Evolutionary conservation across 2,113 vertebrate species (phyloP).

Genomic region (Corythaixoides concolor): DNA sequence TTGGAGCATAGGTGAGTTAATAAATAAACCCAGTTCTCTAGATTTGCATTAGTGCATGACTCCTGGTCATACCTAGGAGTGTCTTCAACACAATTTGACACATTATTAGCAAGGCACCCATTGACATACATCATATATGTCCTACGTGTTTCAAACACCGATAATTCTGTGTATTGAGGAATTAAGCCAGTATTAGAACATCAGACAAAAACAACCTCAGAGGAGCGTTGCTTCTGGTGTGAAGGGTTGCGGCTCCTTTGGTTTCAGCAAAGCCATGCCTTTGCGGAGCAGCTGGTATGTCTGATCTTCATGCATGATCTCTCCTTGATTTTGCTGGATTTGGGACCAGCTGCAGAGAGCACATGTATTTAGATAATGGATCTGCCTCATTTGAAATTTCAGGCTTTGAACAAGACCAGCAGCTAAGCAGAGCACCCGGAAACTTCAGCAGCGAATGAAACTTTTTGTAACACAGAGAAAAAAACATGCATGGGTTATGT

Average conservation of each 20-base stretch:
- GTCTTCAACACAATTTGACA: background rate
- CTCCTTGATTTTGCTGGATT: background rate
- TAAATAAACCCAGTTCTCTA: background rate
- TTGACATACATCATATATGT: background rate
- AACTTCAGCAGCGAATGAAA: conserved; percentile 6
- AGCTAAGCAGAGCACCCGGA: background rate
- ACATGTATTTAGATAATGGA: background rate
- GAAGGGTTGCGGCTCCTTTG: rapidly evolving
- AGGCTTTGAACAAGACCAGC: background rate
- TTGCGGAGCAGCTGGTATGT: rapidly evolving
- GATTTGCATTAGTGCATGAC: background rate
- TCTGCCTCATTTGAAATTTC: background rate
- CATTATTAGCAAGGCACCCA: background rate
- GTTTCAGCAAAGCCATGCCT: background rate
- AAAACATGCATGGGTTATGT: background rate
- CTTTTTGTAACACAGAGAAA: background rate
- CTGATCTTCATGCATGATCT: background rate
- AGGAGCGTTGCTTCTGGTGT: rapidly evolving
- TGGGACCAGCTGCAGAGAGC: background rate
- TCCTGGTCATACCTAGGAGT: background rate
- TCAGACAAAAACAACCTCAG: background rate
- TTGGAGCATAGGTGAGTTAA: background rate
- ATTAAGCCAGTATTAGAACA: background rate
- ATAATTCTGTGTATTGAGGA: background rate
- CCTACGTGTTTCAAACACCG: background rate